These are phyloP conservation scores for Phanerotoma sp. DNA, from an alignment of 2,888 invertebrate genomes.

Conservation along the genomic window DNA sequence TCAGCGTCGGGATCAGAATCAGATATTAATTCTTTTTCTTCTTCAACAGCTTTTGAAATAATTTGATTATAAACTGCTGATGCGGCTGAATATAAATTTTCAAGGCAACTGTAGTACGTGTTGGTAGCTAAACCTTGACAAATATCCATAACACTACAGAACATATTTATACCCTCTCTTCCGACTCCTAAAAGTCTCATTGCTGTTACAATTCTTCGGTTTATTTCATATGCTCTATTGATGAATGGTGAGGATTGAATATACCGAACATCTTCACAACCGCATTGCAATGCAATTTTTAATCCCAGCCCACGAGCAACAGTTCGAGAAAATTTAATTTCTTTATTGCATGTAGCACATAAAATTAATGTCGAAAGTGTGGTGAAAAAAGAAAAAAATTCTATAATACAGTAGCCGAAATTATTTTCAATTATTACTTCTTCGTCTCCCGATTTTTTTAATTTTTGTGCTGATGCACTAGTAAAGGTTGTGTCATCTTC, in stretches of 20 bases:
- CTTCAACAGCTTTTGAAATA: too few species aligned
- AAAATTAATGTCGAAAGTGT: slow-evolving; percentile 11
- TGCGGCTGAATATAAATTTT: slow-evolving; percentile 28
- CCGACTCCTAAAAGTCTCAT: slow-evolving; percentile 40
- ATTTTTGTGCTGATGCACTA: too few species aligned
- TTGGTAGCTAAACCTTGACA: slow-evolving; percentile 30
- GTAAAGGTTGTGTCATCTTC: too few species aligned
- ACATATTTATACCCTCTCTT: slow-evolving; percentile 41
- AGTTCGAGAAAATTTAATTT: slow-evolving; percentile 22
- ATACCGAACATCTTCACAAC: neutral
- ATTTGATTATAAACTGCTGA: slow-evolving; percentile 28
- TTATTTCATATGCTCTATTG: neutral
- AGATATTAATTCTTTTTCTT: slow-evolving; percentile 31
- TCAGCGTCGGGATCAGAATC: slow-evolving; percentile 28
- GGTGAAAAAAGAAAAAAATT: slow-evolving; percentile 20
- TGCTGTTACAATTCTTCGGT: slow-evolving; percentile 37
- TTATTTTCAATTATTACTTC: slow-evolving; percentile 29
- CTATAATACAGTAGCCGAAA: slow-evolving; percentile 33
- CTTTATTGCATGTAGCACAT: slow-evolving; percentile 15
- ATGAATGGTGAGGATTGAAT: neutral
- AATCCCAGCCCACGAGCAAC: slow-evolving; percentile 20
- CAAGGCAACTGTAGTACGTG: slow-evolving; percentile 30
- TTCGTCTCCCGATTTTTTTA: too few species aligned
- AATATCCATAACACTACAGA: slow-evolving; percentile 40
- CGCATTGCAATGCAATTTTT: slow-evolving; percentile 26